Percentiles rank a stretch among this genome's conserved stretches.
phyloP scores from a whole-genome alignment of 2,113 vertebrate species.

The Astur gentilis region DNA sequence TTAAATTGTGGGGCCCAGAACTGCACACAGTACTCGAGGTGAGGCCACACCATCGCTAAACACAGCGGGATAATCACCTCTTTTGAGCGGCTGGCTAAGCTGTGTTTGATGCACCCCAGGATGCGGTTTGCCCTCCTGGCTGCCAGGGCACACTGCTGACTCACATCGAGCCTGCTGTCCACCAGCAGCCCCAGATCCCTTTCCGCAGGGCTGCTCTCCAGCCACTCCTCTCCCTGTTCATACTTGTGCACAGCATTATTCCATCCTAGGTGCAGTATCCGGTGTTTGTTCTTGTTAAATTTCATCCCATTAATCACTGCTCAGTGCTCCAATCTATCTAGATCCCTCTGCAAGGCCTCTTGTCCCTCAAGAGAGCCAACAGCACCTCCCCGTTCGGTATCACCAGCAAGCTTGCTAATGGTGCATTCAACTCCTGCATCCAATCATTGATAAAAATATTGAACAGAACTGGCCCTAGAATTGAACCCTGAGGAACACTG shows the following conservation, averaged over 20 bases:
- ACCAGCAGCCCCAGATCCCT: not conserved
- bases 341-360: not conserved
- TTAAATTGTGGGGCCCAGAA: not conserved
- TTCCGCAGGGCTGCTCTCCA: not conserved
- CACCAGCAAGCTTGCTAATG: not conserved
- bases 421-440: not conserved
- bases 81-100: fast-evolving
- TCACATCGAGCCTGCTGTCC: not conserved
- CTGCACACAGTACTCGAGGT: not conserved
- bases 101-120: too few species aligned
- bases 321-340: not conserved
- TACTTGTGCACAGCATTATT: fast-evolving
- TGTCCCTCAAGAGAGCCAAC: not conserved
- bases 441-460: not conserved
- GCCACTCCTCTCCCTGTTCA: not conserved
- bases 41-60: fast-evolving
- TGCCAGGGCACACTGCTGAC: too few species aligned
- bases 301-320: too few species aligned
- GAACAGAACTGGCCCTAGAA: not conserved
- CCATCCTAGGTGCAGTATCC: not conserved
- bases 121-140: too few species aligned
- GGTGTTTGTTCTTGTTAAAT: not conserved
- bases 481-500: fast-evolving
- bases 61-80: fast-evolving
- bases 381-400: not conserved